These are phyloP conservation scores for Drosophila pullipes DNA, from an alignment of 2,888 invertebrate genomes.

Conservation along the genomic window DNA sequence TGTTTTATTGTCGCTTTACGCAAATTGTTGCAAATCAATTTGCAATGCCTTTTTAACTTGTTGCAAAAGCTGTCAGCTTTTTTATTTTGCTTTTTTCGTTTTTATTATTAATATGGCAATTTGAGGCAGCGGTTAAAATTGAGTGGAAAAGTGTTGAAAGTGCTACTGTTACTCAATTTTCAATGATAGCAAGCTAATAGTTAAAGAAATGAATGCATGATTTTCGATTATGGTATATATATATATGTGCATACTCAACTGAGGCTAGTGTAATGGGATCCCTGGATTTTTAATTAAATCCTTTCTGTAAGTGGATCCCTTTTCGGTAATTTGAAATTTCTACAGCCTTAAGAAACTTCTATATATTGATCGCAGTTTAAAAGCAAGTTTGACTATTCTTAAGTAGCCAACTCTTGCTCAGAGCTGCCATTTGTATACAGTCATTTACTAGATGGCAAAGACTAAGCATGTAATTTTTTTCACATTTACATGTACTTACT, in stretches of 20 bases:
- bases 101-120: constrained; percentile 24
- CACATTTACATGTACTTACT: neutral
- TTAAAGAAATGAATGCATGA: neutral
- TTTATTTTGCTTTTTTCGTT: neutral
- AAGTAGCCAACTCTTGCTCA: neutral
- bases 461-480: neutral
- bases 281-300: too few relatives aligned
- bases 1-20: constrained; percentile 43
- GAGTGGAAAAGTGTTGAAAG: constrained; percentile 26
- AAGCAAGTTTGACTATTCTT: neutral
- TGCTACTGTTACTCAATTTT: constrained; percentile 7
- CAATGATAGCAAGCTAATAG: neutral
- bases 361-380: too few relatives aligned
- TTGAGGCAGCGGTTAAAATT: constrained; percentile 32
- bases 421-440: neutral
- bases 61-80: constrained; percentile 53
- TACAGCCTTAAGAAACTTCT: too few relatives aligned
- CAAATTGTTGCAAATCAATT: constrained; percentile 68
- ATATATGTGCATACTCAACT: too few relatives aligned
- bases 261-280: too few relatives aligned
- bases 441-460: neutral
- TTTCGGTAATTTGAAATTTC: too few relatives aligned
- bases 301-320: too few relatives aligned
- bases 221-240: neutral
- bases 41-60: constrained; percentile 61